phyloP scores from a whole-genome alignment of 2,888 invertebrate genomes.

The Xestia rhomboidea region DNA sequence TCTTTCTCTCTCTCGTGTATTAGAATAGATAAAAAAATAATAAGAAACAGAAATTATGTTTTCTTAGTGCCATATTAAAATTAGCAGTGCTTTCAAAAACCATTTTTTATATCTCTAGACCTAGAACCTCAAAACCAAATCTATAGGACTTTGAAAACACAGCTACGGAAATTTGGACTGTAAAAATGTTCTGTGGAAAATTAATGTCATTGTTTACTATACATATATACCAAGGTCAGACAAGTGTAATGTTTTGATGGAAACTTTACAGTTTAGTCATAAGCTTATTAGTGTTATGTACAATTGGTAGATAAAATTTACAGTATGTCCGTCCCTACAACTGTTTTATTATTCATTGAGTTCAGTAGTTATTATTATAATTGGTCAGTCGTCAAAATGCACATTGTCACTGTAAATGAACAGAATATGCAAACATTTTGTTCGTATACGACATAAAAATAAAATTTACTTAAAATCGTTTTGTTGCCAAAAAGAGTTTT shows the following conservation, averaged over 20 bases:
- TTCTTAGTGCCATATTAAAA: not conserved
- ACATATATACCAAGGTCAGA: constrained; percentile 63
- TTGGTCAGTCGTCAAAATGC: not conserved
- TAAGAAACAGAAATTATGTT: not conserved
- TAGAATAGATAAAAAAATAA: not conserved
- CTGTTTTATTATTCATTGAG: not conserved
- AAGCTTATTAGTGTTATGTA: constrained; percentile 20
- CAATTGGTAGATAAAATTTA: not conserved
- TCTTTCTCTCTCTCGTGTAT: not conserved
- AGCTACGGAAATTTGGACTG: constrained; percentile 12
- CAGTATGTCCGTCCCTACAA: not conserved
- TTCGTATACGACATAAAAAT: too few relatives aligned
- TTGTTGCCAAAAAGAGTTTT: not conserved
- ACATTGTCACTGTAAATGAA: not conserved
- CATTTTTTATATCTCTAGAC: not conserved
- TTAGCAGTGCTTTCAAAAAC: not conserved
- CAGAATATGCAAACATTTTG: not conserved
- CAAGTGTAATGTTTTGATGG: constrained; percentile 46
- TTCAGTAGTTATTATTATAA: not conserved
- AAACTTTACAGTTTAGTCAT: constrained; percentile 46
- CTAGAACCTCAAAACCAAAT: not conserved
- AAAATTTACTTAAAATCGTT: too few relatives aligned
- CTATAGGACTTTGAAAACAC: not conserved
- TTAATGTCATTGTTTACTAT: constrained; percentile 51
- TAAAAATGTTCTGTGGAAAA: constrained; percentile 48